Evolutionary conservation across 2,888 invertebrate species (phyloP).

Genomic region (Trissolcus brochymenae): DNA sequence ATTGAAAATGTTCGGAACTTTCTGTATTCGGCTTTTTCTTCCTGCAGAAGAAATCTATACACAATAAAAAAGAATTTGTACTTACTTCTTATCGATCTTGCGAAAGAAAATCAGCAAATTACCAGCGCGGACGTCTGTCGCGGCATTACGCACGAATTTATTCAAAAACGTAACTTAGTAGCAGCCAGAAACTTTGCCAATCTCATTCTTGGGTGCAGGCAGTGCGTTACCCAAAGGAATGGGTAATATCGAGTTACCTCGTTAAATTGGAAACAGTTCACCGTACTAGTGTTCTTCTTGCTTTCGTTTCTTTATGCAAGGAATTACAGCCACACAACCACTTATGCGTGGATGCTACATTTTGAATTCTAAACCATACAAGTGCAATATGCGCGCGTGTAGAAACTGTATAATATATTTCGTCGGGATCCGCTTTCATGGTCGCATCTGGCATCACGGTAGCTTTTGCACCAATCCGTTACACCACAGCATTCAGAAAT

Average conservation of each 20-base stretch:
- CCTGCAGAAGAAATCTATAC: too few relatives aligned
- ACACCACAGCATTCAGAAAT: conserved; percentile 40
- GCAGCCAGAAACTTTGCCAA: conserved; percentile 67
- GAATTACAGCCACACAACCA: conserved; percentile 54
- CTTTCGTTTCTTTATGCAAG: conserved; percentile 51
- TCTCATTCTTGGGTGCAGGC: conserved; percentile 62
- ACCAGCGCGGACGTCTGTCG: conserved; percentile 13
- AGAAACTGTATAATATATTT: conserved; percentile 52
- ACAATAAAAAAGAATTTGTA: too few relatives aligned
- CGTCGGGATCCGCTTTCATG: conserved; percentile 52
- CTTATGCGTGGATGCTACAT: conserved; percentile 58
- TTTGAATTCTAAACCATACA: conserved; percentile 56
- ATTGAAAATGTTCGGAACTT: too few relatives aligned
- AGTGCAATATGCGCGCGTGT: conserved; percentile 52
- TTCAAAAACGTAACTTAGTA: conserved; percentile 68
- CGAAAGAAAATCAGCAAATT: conserved; percentile 26
- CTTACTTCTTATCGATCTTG: conserved; percentile 13
- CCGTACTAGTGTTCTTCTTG: conserved; percentile 54
- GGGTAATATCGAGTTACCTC: conserved; percentile 70
- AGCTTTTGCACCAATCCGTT: conserved; percentile 48
- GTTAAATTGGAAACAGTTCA: conserved; percentile 70
- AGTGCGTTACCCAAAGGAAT: conserved; percentile 60
- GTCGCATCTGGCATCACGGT: conserved; percentile 54
- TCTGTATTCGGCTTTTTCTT: too few relatives aligned
- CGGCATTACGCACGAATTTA: conserved; percentile 59